Base-by-base conservation (phyloP, 2,888 invertebrate species). In the Harpalus rubripes region DNA sequence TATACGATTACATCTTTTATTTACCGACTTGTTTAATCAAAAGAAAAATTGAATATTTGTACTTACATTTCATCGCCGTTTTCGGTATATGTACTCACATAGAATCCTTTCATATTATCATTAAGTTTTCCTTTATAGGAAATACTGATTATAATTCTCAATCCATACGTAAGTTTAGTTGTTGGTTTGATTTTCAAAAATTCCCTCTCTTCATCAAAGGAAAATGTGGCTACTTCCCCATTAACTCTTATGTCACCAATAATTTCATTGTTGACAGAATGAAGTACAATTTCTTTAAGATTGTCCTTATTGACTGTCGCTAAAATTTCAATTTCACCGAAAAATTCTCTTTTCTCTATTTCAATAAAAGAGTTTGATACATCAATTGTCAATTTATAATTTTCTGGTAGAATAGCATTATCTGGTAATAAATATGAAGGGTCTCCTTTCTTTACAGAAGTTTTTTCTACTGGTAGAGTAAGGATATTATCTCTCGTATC, bases 91-190 rank as follows among this genome's bases (percentile, higher is more conserved):
- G 90, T 90, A 87, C 92, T 92, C 83, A 91, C 89, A 87, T 93
- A 93, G 87, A 93, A 92, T 76, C 94, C 94, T 44, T 87, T 87
- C 87, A 92, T 89, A n/a, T 90, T 88, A 44, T 91, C 89, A 85
- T 90, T 90, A 6, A 91, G 84, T 0, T 0, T 76, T 1, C 89
- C 90, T 0, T 0, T 65, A 26, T 88, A 91, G 26, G 88, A 88
- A 1, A 89, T 81, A 65, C 86, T 85, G 32, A 90, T 85, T 4
- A 84, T 86, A 72, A 89, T 89, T 65, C 84, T 82, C n/a, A 87
- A 88, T 22, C 26, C 22, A 52, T 63, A 26, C 10, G 65, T 15
- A 12, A 16, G 10, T 12, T 32, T 18, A 7, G 22, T 15, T 7
- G 78, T 3, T 16, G 44, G 44, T 18, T 18, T 41, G 8, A 86